These are phyloP conservation scores for Pogonocherus hispidulus DNA, from an alignment of 2,888 invertebrate genomes.

Conservation along the genomic window DNA sequence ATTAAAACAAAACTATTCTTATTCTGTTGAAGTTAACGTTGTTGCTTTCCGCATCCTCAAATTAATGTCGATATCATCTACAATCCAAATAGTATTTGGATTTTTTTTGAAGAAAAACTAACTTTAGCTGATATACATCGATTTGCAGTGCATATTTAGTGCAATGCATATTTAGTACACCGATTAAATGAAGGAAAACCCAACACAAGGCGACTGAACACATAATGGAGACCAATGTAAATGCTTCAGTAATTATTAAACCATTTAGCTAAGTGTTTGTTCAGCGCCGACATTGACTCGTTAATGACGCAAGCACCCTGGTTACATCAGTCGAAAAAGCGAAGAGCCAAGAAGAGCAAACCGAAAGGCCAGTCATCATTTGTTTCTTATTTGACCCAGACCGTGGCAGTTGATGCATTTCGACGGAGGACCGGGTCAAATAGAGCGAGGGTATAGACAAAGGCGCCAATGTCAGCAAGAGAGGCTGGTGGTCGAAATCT, in stretches of 20 bases:
- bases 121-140: too few species aligned
- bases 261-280: slow-evolving; percentile 32
- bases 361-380: slow-evolving; percentile 28
- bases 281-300: slow-evolving; percentile 28
- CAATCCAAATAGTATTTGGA: too few species aligned
- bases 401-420: slow-evolving; percentile 30
- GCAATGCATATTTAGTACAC: too few species aligned
- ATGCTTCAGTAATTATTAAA: slow-evolving; percentile 20
- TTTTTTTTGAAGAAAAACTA: too few species aligned
- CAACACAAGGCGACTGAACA: not conserved
- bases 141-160: too few species aligned
- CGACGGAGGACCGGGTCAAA: slow-evolving; percentile 35
- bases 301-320: slow-evolving; percentile 21
- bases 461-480: slow-evolving; percentile 37
- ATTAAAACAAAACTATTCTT: too few species aligned
- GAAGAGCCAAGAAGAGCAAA: slow-evolving; percentile 9
- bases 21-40: too few species aligned
- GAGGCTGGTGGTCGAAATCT: slow-evolving; percentile 31
- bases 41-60: too few species aligned
- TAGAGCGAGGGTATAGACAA: slow-evolving; percentile 34
- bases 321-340: slow-evolving; percentile 26
- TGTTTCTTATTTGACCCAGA: slow-evolving; percentile 33
- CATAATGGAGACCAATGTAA: slow-evolving; percentile 1
- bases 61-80: too few species aligned
- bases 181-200: too few species aligned